These are phyloP conservation scores for Aeoliscus strigatus DNA, from an alignment of 2,797 vertebrate genomes.

Conservation along the genomic window DNA sequence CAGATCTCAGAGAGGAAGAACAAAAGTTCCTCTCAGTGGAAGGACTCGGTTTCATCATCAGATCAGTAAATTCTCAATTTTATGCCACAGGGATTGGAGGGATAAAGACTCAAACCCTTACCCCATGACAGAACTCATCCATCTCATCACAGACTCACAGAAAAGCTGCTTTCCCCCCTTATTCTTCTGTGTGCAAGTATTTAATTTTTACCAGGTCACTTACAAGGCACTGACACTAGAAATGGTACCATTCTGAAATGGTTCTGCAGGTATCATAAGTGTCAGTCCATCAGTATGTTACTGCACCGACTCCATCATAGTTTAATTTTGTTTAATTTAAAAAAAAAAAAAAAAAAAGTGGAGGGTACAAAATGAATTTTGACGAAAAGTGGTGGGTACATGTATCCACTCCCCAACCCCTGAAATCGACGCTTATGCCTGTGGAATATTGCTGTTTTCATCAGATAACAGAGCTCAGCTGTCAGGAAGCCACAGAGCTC, in stretches of 20 bases:
- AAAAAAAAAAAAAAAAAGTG: too few species aligned
- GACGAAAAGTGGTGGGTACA: too few species aligned
- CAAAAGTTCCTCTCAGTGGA: conserved; percentile 19
- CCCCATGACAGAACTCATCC: conserved; percentile 42
- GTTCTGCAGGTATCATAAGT: conserved; percentile 3
- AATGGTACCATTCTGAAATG: neutral
- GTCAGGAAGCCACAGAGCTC: too few species aligned
- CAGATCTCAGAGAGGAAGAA: conserved; percentile 9
- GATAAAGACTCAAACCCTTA: conserved; percentile 50
- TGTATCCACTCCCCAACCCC: too few species aligned
- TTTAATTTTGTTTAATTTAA: too few species aligned
- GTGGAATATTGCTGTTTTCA: too few species aligned
- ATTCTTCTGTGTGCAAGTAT: conserved; percentile 24
- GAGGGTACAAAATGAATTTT: too few species aligned
- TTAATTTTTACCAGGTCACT: conserved; percentile 28
- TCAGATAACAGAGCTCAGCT: too few species aligned
- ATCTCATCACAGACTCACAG: conserved; percentile 24
- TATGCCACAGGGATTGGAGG: conserved; percentile 50
- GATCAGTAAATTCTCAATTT: conserved; percentile 55
- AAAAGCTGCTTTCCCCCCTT: conserved; percentile 32
- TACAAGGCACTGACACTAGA: conserved; percentile 1
- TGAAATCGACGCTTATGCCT: too few species aligned
- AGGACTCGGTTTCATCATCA: conserved; percentile 50
- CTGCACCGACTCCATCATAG: too few species aligned
- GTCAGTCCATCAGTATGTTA: too few species aligned